Base-by-base conservation (phyloP, 2,888 invertebrate species). In the Noctua janthina region DNA sequence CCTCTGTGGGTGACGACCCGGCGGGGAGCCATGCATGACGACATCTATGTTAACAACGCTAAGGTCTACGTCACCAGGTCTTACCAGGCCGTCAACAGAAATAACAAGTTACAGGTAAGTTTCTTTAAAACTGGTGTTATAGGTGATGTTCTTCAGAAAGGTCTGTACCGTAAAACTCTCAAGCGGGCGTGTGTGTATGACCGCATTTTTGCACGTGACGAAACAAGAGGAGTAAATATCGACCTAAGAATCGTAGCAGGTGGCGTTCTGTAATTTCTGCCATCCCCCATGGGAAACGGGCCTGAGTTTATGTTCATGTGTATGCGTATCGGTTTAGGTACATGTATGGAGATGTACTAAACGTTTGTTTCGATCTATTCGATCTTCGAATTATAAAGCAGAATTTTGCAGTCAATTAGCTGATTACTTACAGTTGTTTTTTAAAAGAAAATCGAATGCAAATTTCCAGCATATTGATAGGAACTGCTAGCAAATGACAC, bases 31-130 rank as follows among this genome's bases (percentile, higher is more conserved):
- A 97, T 97, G 94, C 98, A 98, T 90, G 97, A 98, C 81, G 98
- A 98, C 88, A 97, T 99, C 90, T 99, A 97, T 95, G 98, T 99
- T 84, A 99, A 99, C 96, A 99, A 99, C 94, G 99, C 99, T 3
- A 98, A 98, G 92, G 97, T 99, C 76, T 96, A 98, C 89, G 97
- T 97, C 81, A 97, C 97, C 71, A 97, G 98, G 81, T 98, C 98
- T 43, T 97, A 97, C 91, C 97, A 97, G 89, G 97, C 98, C 64
- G 96, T 95, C 84, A 97, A 97, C 81, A 96, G 97, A 96, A 92
- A 96, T 81, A 95, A 95, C 70, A 96, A 96, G 84, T 90, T 94
- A 83, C 96, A 96, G 94, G 96, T 96, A 82, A 92, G 92, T 56
- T n/a, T 15, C 49, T 43, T 72, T 23, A 17, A 46, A 3, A 29